A percentile compares a stretch with the other conserved stretches of the same genome.
Evolutionary conservation across 1,140 invertebrate species (phyloP).

Genomic region (Cydia fagiglandana): DNA sequence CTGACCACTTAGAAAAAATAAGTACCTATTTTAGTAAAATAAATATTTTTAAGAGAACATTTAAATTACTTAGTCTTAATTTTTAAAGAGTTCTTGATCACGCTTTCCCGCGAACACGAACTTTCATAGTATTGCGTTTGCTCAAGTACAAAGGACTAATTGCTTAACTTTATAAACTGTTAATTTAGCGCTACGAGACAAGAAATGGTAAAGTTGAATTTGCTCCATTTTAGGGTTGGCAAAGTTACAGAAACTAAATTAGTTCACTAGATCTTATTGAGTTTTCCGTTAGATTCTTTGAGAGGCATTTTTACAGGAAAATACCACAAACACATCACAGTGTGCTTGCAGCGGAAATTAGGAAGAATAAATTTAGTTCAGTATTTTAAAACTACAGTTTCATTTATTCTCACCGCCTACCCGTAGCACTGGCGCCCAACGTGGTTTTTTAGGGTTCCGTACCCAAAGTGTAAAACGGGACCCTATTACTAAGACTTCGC

Average conservation of each 20-base stretch:
- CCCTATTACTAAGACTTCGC: too few species aligned
- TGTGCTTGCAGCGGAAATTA: too few species aligned
- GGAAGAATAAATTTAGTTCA: too few species aligned
- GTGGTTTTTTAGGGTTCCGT: too few species aligned
- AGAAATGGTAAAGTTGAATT: slow-evolving; percentile 3
- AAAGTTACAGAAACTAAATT: not conserved
- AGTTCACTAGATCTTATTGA: not conserved
- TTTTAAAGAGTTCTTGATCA: not conserved
- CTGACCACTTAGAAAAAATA: too few species aligned
- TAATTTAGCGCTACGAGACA: not conserved
- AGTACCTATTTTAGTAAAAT: too few species aligned
- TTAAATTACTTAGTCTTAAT: not conserved
- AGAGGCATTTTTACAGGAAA: not conserved
- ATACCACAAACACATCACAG: too few species aligned
- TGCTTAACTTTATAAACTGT: slow-evolving; percentile 13
- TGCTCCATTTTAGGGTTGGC: not conserved
- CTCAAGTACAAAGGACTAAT: not conserved
- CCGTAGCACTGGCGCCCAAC: too few species aligned
- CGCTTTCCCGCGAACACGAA: not conserved
- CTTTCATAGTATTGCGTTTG: not conserved
- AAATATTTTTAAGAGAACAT: too few species aligned
- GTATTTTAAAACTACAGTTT: too few species aligned
- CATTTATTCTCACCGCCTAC: too few species aligned
- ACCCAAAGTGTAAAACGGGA: too few species aligned
- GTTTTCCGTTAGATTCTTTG: not conserved